Conservation (phyloP, 2,888 invertebrate genomes). For the Heliconius ismenius region DNA sequence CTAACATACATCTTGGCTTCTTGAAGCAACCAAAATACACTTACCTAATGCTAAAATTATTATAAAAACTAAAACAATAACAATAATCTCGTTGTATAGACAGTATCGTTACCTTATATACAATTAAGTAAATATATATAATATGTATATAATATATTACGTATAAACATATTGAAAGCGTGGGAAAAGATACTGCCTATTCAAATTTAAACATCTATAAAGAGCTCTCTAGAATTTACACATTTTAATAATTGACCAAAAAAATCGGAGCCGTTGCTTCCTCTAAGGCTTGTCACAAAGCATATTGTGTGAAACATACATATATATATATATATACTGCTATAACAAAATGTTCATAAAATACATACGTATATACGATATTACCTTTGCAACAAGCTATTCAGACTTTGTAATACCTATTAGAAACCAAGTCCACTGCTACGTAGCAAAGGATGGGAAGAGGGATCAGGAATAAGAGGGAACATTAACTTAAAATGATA, state of each 20-base stretch:
- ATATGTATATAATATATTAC: slow-evolving; percentile 15
- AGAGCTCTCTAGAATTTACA: slow-evolving; percentile 77
- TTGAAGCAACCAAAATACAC: slow-evolving; percentile 81
- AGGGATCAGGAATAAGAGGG: slow-evolving; percentile 43
- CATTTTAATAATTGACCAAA: slow-evolving; percentile 58
- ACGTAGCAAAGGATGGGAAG: slow-evolving; percentile 67
- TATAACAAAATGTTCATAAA: slow-evolving; percentile 50
- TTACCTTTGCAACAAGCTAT: slow-evolving; percentile 80
- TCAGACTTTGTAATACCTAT: slow-evolving; percentile 69
- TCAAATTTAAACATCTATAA: slow-evolving; percentile 74
- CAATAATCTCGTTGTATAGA: slow-evolving; percentile 61
- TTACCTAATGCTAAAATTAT: slow-evolving; percentile 78
- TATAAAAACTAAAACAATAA: slow-evolving; percentile 69
- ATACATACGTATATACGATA: slow-evolving; percentile 55
- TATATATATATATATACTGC: slow-evolving; percentile 46
- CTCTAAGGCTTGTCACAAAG: slow-evolving; percentile 75
- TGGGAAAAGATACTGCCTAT: slow-evolving; percentile 76
- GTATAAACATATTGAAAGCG: slow-evolving; percentile 43
- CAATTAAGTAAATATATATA: slow-evolving; percentile 26
- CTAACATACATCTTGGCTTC: slow-evolving; percentile 82
- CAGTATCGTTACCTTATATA: slow-evolving; percentile 70
- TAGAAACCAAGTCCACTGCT: slow-evolving; percentile 81
- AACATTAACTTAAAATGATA: slow-evolving; percentile 3
- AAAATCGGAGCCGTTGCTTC: slow-evolving; percentile 60
- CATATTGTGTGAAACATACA: slow-evolving; percentile 55